Evolutionary conservation across 2,888 invertebrate species (phyloP), one percentile per base, ranked within the genome.

Genomic region (Eupithecia subfuscata): DNA sequence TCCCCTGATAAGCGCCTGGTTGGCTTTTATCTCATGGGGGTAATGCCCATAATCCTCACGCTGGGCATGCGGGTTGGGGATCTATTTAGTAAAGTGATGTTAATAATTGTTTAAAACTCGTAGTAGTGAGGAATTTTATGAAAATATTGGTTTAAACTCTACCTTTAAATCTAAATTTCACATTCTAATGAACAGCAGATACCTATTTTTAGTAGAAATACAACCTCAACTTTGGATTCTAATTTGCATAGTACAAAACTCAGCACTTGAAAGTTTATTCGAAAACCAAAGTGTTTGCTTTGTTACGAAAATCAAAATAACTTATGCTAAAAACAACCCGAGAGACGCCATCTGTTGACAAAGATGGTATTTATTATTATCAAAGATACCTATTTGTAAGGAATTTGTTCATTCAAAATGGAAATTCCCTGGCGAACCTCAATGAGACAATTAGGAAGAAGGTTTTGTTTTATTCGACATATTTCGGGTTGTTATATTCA

Each of bases 221-320:
- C 68, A 43, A 43, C 25, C 25, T 14, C 14, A 68, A 68, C 37
- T 72, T 72, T 70, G 43, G 16, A 34, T 30, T 70, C 70, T 18
- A 68, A 74, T 74, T 74, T 70, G 43, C 74, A 70, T 74, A 70
- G 70, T 67, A 74, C 70, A 70, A 70, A 70, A 56, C 56, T 56
- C 67, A 43, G 65, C 70, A 40, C 68, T 68, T 12, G 25, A 52
- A 71, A 71, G 69, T 73, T 75, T 40, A 14, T 45, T 18, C 16
- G n/a, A 72, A 72, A 75, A 65, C 69, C 69, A 56, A 75, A 75
- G 30, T 45, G 60, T 34, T 25, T 30, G 45, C 30, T 63, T 52
- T 73, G 34, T 73, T 72, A 30, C 48, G 64, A 75, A 56, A 75
- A 70, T 75, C 72, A 56, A 56, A 75, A 75, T 67, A 67, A 70